Base-by-base conservation (phyloP, 2,888 invertebrate species). In the Microdon myrmicae region DNA sequence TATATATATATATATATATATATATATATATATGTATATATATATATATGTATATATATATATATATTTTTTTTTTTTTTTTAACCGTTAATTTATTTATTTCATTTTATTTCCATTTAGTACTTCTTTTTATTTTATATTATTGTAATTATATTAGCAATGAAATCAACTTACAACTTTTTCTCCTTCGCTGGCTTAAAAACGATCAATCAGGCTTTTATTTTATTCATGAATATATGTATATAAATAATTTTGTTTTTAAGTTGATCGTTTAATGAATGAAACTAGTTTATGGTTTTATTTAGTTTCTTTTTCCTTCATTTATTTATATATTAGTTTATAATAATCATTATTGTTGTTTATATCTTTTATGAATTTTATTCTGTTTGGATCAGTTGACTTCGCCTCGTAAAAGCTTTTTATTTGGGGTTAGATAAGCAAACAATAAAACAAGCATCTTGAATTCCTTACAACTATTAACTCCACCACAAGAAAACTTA, bases 191-290 rank as follows among this genome's bases (percentile, higher is more conserved):
- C 9, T 41, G 3, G 32, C 38, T 22, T 17, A 26, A 12, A 20
- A 19, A 47, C 41, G 41, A 47, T 41, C 17, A 41, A 23, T 60
- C 60, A 60, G 60, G 60, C 60, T 54, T 55, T 38, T 48, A 38
- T 60, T 54, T 54, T 54, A 49, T 31, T 31, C 28, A 28, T 41
- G 43, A 41, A 39, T 34, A 22, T 44, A 37, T 51, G 34, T 47
- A 47, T 54, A 47, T 22, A 51, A 37, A 32, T 51, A 35, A 9
- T n/a, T n/a, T n/a, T n/a, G n/a, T n/a, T n/a, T n/a, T n/a, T n/a
- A n/a, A n/a, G n/a, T n/a, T n/a, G n/a, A n/a, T n/a, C n/a, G n/a
- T n/a, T n/a, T n/a, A n/a, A n/a, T n/a, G n/a, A n/a, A n/a, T n/a
- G n/a, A n/a, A n/a, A n/a, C n/a, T n/a, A n/a, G n/a, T n/a, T n/a